A percentile compares a stretch with the other conserved stretches of the same genome.
Evolutionary conservation across 2,113 vertebrate genomes (phyloP).

Genomic region (Xenopus borealis): DNA sequence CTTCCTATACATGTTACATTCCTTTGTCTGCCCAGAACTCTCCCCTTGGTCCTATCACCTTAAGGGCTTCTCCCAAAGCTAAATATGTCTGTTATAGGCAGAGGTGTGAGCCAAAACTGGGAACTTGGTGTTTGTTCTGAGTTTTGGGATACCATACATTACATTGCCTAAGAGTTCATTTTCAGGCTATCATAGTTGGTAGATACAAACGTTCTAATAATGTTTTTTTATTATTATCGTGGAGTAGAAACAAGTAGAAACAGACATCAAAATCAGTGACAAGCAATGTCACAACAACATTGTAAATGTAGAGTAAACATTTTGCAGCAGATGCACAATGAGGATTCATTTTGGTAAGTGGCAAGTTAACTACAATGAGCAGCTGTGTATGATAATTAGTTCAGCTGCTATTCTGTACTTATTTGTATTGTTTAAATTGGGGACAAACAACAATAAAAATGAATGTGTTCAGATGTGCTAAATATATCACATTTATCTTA

Average conservation of each 20-base stretch:
- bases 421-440: constrained; percentile 41
- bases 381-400: constrained; percentile 45
- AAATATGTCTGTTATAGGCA: too few relatives aligned
- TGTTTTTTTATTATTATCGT: too few relatives aligned
- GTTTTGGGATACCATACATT: too few relatives aligned
- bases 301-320: constrained; percentile 29
- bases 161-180: too few relatives aligned
- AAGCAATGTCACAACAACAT: constrained; percentile 33
- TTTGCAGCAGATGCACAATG: constrained; percentile 28
- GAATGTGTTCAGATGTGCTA: constrained; percentile 32
- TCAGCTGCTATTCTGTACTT: constrained; percentile 30
- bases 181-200: too few relatives aligned
- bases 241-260: constrained; percentile 7
- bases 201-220: too few relatives aligned
- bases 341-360: constrained; percentile 38
- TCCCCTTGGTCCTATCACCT: too few relatives aligned
- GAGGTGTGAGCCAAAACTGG: too few relatives aligned
- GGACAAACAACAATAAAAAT: constrained; percentile 46
- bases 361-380: constrained; percentile 45
- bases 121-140: too few relatives aligned
- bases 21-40: too few relatives aligned
- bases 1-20: too few relatives aligned
- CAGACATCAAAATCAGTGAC: constrained; percentile 31
- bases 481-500: constrained; percentile 11
- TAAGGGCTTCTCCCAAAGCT: too few relatives aligned